Evolutionary conservation across 2,797 vertebrate genomes (phyloP), one percentile per base, ranked within the genome.

Genomic region (Sandelia bainsii): DNA sequence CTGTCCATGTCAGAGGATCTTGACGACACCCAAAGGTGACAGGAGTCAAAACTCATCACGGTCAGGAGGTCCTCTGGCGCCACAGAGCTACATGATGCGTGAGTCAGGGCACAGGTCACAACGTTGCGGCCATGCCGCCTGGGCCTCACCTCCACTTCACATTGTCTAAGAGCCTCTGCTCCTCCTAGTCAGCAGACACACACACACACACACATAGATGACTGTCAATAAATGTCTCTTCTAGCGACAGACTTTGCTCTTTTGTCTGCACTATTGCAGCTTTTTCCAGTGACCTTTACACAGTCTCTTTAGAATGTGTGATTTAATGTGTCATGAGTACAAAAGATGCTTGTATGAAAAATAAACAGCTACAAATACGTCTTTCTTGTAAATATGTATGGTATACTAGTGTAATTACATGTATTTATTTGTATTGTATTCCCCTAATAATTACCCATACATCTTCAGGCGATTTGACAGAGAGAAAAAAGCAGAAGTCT

Each of bases 1-100:
- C 64, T 75, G 80, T 61, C 42, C 71, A 72, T 87, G 87, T 91
- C 89, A 91, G 69, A 77, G 79, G 82, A 87, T 91, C 84, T 89
- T 95, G 95, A 96, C 90, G 87, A 95, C 94, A 95, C 90, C 89
- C 63, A 84, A 93, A 95, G 94, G 89, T 96, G 96, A 96, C 96
- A 96, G 90, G 91, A 96, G 95, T 97, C 96, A 96, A 95, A 96
- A 95, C 91, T 82, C 92, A 97, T 97, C 94, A 96, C 1, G 91
- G 92, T 96, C 93, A 93, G 23, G 90, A 53, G 83, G 91, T 92
- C 91, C 94, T 86, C 92, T 94, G 94, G 93, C 89, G 83, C 87
- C 86, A 81, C 89, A 86, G 75, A 87, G 90, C 92, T 93, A 95
- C 93, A 93, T 94, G 91, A 93, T 92, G 94, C 93, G 90, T 94